Evolutionary conservation across 2,797 vertebrate species (phyloP).

Genomic region (Ataeniobius toweri): DNA sequence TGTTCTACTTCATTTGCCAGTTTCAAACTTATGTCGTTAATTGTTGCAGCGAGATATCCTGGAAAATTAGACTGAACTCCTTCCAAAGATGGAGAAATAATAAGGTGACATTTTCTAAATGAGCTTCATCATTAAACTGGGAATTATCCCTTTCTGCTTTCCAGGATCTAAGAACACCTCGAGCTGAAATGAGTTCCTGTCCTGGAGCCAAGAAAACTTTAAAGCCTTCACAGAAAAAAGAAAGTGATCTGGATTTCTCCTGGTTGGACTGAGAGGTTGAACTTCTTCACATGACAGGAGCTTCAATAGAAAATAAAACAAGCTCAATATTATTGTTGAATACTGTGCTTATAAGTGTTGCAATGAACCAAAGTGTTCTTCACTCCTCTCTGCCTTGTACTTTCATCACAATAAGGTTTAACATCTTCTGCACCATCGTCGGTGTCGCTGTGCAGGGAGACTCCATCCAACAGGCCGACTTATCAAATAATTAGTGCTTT

Average conservation of each 20-base stretch:
- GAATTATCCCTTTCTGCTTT: constrained; percentile 37
- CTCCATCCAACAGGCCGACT: no score
- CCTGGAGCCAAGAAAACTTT: constrained; percentile 24
- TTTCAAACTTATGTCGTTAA: constrained; percentile 67
- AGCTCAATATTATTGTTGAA: no score
- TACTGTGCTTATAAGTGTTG: neutral
- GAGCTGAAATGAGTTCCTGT: constrained; percentile 29
- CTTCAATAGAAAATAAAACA: neutral
- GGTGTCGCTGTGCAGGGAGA: no score
- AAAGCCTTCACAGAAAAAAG: no score
- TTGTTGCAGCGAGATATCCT: constrained; percentile 61
- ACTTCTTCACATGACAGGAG: neutral
- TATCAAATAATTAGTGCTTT: neutral
- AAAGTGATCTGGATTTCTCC: neutral
- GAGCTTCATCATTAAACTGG: constrained; percentile 50
- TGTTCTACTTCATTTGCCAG: constrained; percentile 58
- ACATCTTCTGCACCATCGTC: no score
- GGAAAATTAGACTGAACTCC: constrained; percentile 59
- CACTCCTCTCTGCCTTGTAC: no score
- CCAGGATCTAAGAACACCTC: constrained; percentile 23
- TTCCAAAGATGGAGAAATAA: constrained; percentile 54
- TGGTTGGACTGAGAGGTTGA: neutral
- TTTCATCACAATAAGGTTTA: no score
- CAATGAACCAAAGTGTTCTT: no score
- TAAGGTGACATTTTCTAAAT: constrained; percentile 42